Base-by-base conservation (phyloP, 2,113 vertebrate genomes). In the Atractosteus spatula region DNA sequence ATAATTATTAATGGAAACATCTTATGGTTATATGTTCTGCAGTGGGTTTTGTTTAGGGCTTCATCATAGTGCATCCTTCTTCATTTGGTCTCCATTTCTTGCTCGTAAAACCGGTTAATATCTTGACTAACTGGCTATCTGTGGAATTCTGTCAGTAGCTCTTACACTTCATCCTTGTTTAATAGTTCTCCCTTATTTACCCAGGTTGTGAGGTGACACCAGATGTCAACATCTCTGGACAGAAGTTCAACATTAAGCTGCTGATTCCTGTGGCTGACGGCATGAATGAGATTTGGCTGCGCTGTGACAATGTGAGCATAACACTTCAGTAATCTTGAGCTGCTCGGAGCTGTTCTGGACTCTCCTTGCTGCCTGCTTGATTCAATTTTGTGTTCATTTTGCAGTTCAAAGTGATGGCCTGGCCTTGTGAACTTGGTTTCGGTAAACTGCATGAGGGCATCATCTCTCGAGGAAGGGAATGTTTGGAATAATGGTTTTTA, bases 251-350 rank as follows among this genome's bases (percentile, higher is more conserved):
- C 89, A 99, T 99, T 89, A 99, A 98, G 84, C 88, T 99, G 80
- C 90, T 99, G 79, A 99, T 99, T 78, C 96, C 97, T 0, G 97
- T 99, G 70, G 96, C 97, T 0, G 97, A 99, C 69, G 97, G 97
- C 72, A 99, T 99, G 97, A 99, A 98, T 47, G 97, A 99, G 86
- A 99, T 99, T 79, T 99, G 97, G 96, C 95, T 99, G 73, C 95
- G 97, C 77, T 99, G 97, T 8, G 97, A 99, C 76, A 95, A 89
- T 2, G 97, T 99, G 77, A 94, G 94, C 87, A 71, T 29, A 13
- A 44, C 0, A 0, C 66, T 68, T 29, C 29, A 29, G 51, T 41
- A 54, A 8, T 14, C 41, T 5, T 10, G 78, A 71, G 17, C 29
- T 2, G 3, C 8, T 44, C 45, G 13, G 54, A 44, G 3, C 29